Base-by-base conservation (phyloP, 2,113 vertebrate species). In the Percina caprodes region DNA sequence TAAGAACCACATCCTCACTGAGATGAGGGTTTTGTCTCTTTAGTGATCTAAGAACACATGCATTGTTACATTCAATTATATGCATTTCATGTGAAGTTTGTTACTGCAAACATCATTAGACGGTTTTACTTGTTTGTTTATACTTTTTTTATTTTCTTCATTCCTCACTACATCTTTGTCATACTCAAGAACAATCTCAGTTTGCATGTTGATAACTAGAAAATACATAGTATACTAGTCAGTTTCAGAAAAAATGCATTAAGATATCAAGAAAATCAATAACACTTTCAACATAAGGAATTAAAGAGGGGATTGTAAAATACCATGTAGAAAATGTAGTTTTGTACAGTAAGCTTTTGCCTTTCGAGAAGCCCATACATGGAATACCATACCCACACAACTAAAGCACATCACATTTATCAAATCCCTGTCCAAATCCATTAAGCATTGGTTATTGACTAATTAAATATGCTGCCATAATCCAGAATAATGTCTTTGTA, bases 1-100 rank as follows among this genome's bases (percentile, higher is more conserved):
- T 96, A 70, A 97, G 91, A 26, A 97, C 96, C 54, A 97, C 95
- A 4, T 97, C 96, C 86, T 97, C 96, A 86, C 82, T 96, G 49
- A 97, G 90, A 45, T 95, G 6, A 51, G 95, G 96, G 76, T 96
- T 94, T 60, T 95, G 94, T 90, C 96, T 95, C 86, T 96, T 97
- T 61, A 97, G 89, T 84, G 96, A 96, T 35, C 96, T 97, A 89
- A 58, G 59, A 74, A 79, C 45, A 80, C 45, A 79, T 39, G 79
- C 10, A 82, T 39, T 39, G 61, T 75, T 70, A n/a, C 1, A 9
- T 52, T 35, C 33, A 18, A 65, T 35, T 0, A 56, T 10, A 67
- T 52, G 11, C 2, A 48, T 48, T 59, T 60, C 3, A 30, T 66
- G 46, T 23, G 42, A 67, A 62, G 21, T 8, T 46, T 33, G 54